Evolutionary conservation across 2,888 invertebrate genomes (phyloP).

Genomic region (Helleia helle): DNA sequence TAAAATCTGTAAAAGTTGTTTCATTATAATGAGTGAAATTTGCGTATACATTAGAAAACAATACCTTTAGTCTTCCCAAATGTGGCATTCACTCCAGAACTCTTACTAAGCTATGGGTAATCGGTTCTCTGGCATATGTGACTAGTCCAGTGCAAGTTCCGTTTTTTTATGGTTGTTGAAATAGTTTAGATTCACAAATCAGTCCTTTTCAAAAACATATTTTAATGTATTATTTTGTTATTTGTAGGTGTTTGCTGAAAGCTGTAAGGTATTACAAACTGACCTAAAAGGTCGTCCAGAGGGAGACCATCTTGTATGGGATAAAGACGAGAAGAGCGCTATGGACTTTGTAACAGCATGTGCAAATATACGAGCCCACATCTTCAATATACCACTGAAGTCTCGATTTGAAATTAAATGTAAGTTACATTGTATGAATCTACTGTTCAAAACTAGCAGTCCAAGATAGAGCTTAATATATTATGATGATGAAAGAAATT

Average conservation of each 20-base stretch:
- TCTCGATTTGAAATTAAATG: constrained; percentile 96
- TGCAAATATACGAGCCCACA: constrained; percentile 92
- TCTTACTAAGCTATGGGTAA: no score
- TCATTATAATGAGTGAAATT: no score
- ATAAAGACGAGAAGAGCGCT: constrained; percentile 94
- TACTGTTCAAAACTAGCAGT: neutral
- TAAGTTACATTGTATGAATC: constrained; percentile 33
- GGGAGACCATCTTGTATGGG: constrained; percentile 91
- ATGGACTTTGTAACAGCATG: constrained; percentile 98
- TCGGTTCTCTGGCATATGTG: no score
- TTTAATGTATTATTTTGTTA: no score
- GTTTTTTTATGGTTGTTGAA: neutral
- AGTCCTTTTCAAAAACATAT: no score
- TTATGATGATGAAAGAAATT: no score
- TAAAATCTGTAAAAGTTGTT: no score
- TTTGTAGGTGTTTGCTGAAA: constrained; percentile 78
- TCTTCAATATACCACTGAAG: constrained; percentile 91
- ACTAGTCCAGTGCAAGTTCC: no score
- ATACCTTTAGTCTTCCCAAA: no score
- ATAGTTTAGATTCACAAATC: neutral
- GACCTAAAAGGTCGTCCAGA: constrained; percentile 68
- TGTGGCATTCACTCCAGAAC: no score
- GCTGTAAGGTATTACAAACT: constrained; percentile 77
- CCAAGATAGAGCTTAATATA: no score
- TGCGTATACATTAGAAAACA: no score